Base-by-base conservation (phyloP, 1,140 invertebrate genomes). In the Drosophila repletoides region DNA sequence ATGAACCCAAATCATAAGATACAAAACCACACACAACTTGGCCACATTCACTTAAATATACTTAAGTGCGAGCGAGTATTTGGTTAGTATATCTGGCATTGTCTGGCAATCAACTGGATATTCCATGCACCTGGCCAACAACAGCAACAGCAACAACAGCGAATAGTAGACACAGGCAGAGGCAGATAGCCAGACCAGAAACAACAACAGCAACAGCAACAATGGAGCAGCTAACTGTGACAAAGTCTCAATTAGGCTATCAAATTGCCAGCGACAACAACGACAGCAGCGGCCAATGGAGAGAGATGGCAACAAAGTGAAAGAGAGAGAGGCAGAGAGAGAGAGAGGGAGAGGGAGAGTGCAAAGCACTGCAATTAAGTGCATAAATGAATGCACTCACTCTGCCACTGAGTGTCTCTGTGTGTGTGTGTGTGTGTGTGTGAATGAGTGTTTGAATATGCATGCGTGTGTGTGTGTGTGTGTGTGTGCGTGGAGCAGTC, bases 241-340 rank as follows among this genome's bases (percentile, higher is more conserved):
- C 81, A 86, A 80, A 67, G 81, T 86, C 80, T 86, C 80, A 86
- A 86, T 87, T 86, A 86, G 81, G 72, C 76, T 87, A 86, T 86
- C 80, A 61, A 59, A 83, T 81, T 73, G 59, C 76, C 49, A 51
- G 31, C 21, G 46, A 36, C 66, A 38, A 61, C 58, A 55, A 38
- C 24, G 29, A 14, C 40, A 55, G 21, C 26, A 41, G 26, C 26
- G 67, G 17, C 21, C 31, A 15, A 53, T 17, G 28, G n/a, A 29
- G 36, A 7, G 10, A 29, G n/a, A n/a, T n/a, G n/a, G n/a, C 33
- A 36, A 12, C 5, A 40, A 15, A 52, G 52, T 14, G 56, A 46
- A 41, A 51, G 24, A 63, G 17, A 19, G 10, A 24, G 31, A 5
- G 15, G 48, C 14, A 17, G 33, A 15, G 24, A 41, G 17, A 12